Conservation (phyloP, 2,888 invertebrate species). For the Drosophila imparisetae region DNA sequence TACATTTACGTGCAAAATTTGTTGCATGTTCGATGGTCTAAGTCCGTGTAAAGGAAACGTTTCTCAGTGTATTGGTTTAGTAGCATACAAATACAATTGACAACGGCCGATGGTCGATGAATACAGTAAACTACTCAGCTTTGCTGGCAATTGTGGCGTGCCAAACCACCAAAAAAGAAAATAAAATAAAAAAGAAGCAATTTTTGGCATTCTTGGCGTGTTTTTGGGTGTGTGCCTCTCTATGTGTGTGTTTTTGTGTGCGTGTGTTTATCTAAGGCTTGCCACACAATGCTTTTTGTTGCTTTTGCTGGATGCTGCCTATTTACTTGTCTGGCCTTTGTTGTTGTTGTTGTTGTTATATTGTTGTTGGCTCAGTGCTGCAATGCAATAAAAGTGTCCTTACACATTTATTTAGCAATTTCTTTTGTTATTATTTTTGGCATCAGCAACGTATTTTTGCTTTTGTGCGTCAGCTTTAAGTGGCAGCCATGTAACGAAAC, state of each 20-base stretch:
- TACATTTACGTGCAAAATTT: constrained; percentile 83
- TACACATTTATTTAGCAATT: constrained; percentile 81
- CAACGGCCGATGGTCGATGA: constrained; percentile 42
- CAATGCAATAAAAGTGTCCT: constrained; percentile 80
- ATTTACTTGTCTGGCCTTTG: constrained; percentile 67
- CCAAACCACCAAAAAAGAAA: constrained; percentile 40
- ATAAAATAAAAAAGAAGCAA: constrained; percentile 20
- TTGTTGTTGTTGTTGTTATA: constrained; percentile 39
- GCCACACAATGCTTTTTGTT: constrained; percentile 70
- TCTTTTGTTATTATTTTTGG: constrained; percentile 76
- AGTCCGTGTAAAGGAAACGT: constrained; percentile 66
- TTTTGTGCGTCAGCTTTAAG: constrained; percentile 67
- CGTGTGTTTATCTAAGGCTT: constrained; percentile 62
- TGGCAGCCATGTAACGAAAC: constrained; percentile 43
- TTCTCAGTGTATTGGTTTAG: constrained; percentile 71
- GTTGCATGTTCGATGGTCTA: constrained; percentile 73
- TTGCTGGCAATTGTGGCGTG: constrained; percentile 43
- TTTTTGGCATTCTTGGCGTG: constrained; percentile 45
- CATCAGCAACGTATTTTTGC: constrained; percentile 58
- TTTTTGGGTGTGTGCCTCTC: constrained; percentile 23
- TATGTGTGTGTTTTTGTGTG: constrained; percentile 14
- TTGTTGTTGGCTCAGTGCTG: constrained; percentile 35
- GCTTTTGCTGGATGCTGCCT: constrained; percentile 55
- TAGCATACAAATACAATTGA: constrained; percentile 72
- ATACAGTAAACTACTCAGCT: constrained; percentile 17